Evolutionary conservation across 2,113 vertebrate species (phyloP), one percentile per base, ranked within the genome.

Genomic region (Dendropsophus ebraccatus): DNA sequence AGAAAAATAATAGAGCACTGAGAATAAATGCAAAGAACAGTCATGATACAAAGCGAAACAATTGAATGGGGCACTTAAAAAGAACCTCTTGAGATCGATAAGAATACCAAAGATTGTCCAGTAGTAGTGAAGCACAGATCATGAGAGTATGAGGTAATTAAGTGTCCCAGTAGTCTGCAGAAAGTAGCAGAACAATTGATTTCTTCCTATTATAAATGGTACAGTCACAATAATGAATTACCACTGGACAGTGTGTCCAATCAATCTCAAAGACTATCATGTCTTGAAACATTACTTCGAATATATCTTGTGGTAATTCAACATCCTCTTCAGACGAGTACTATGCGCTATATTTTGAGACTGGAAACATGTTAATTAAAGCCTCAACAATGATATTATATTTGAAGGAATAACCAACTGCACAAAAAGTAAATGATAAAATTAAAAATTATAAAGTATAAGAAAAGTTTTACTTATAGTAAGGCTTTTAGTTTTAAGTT

Each of bases 181-280:
- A 80, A 58, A 49, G 35, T 35, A 82, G 60, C 49, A 67, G 67
- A 58, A 73, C 69, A 83, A 83, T 83, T 83, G 81, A 83, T 83
- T 83, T 73, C 70, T 75, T 75, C n/a, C 25, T 75, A 25, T 84
- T 60, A 75, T 75, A 73, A 75, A 75, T 60, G 35, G n/a, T 75
- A 37, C 16, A 58, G 54, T 75, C 69, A 16, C n/a, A 75, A 41
- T 58, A 84, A 84, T 84, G 45, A 84, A 84, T 84, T 84, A 75
- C n/a, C 12, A 21, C n/a, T 72, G 30, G 49, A 56, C 54, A 73
- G 52, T 47, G 30, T 54, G 45, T 84, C 30, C 50, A 49, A 84
- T 84, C 54, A 28, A 19, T 60, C 54, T n/a, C 52, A 75, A 45
- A 75, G 37, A 60, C 23, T n/a, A 47, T 60, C 69, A 60, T 30